Percentiles rank a stretch among this genome's conserved stretches.
Conservation (phyloP, 2,797 vertebrate species). For the Cyprinella venusta region DNA sequence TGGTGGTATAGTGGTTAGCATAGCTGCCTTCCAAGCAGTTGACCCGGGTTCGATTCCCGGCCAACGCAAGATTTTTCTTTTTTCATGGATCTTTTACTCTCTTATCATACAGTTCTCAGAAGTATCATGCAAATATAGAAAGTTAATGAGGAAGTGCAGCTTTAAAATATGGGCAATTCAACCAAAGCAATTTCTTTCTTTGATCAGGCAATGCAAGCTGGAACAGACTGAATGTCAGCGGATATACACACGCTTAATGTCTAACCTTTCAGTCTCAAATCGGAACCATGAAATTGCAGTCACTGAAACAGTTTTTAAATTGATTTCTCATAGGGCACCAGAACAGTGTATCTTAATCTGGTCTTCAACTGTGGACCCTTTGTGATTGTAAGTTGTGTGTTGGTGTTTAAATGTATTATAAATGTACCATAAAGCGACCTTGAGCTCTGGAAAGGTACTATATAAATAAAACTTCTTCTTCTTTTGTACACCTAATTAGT, state of each 20-base stretch:
- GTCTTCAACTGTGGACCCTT: neutral
- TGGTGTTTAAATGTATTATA: no score
- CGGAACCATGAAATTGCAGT: neutral
- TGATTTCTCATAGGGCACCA: neutral
- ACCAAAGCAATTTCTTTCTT: no score
- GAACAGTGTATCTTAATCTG: neutral
- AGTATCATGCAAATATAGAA: no score
- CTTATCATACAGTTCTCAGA: no score
- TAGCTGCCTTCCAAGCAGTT: constrained; percentile 73
- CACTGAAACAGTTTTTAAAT: neutral
- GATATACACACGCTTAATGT: neutral
- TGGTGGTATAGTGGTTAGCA: constrained; percentile 64
- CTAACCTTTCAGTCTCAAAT: neutral
- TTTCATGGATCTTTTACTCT: no score
- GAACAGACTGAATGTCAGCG: neutral
- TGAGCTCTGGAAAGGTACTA: no score
- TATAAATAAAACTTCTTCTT: no score
- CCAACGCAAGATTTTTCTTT: constrained; percentile 53
- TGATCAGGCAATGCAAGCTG: neutral
- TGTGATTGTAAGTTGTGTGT: no score
- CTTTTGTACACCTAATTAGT: neutral
- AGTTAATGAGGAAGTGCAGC: no score
- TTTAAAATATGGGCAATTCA: neutral
- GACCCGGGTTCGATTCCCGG: constrained; percentile 75
- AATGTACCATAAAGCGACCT: no score